Base-by-base conservation (phyloP, 2,797 vertebrate genomes). In the Pelochelys cantorii region DNA sequence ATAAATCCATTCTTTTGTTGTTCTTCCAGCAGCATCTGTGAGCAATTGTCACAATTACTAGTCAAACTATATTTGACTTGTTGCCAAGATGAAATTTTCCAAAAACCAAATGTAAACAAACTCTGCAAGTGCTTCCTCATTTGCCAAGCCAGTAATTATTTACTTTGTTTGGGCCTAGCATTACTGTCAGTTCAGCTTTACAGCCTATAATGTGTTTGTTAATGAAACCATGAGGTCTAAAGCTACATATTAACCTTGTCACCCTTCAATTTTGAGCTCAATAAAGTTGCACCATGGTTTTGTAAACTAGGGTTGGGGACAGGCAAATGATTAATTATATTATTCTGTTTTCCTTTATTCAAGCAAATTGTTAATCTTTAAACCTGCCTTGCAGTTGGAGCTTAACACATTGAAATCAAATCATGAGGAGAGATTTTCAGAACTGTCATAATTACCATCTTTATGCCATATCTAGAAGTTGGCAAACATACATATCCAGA, bases 41-140 rank as follows among this genome's bases (percentile, higher is more conserved):
- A 98, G 98, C 98, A 99, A 99, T 99, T 99, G 98, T 98, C 98
- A 97, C 98, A 98, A 98, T 98, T 98, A 98, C 98, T 97, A 97
- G 96, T 98, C 97, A 96, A 98, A 98, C 97, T 98, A 97, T 97
- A 98, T 97, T 98, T 98, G 98, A 98, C 97, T 98, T 98, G 95
- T 97, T 98, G 98, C 98, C 98, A 98, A 97, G 95, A 97, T 90
- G 97, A 98, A 98, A 98, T 98, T 98, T 98, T 98, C 98, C 97
- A 96, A 98, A 98, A 98, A 96, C 97, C 97, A 96, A 98, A 98
- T 97, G 98, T 98, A 99, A 99, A 98, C 98, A 98, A 98, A 98
- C 98, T 98, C 98, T 97, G 97, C 97, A 97, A 98, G 97, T 97
- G 96, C 97, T 97, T 98, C 97, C 97, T 97, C 96, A 97, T 98